Percentiles rank a stretch among this genome's conserved stretches.
These are phyloP conservation scores for Pterois miles DNA, from an alignment of 2,797 vertebrate species.

Conservation along the genomic window DNA sequence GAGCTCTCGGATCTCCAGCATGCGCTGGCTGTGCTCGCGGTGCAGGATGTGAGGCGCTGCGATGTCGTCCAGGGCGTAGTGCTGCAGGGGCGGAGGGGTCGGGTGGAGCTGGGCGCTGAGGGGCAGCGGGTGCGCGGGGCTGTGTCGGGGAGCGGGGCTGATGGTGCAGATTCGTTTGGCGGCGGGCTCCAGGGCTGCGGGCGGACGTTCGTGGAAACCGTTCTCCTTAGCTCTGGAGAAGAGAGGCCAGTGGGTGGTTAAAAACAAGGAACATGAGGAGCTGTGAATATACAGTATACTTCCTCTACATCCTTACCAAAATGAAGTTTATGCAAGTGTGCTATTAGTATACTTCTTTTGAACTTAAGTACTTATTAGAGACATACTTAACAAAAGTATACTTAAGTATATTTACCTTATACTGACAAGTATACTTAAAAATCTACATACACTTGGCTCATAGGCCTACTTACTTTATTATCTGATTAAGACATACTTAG, in stretches of 20 bases:
- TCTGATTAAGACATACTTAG: too few relatives aligned
- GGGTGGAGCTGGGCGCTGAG: conserved; percentile 92
- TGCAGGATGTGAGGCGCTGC: conserved; percentile 89
- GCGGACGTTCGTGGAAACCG: conserved; percentile 91
- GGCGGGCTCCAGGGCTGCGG: conserved; percentile 88
- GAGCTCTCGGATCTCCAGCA: conserved; percentile 92
- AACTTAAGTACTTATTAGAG: too few relatives aligned
- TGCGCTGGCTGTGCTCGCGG: conserved; percentile 90
- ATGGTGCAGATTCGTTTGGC: conserved; percentile 98
- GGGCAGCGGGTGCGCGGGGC: conserved; percentile 93
- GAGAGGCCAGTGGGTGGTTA: neutral
- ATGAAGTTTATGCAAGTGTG: too few relatives aligned
- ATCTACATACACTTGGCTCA: too few relatives aligned
- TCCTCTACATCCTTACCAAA: too few relatives aligned
- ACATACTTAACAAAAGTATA: too few relatives aligned
- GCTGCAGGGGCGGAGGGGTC: conserved; percentile 95
- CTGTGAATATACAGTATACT: too few relatives aligned
- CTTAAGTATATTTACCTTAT: too few relatives aligned
- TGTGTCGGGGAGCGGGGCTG: conserved; percentile 96
- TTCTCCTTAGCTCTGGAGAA: conserved; percentile 86
- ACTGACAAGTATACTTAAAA: too few relatives aligned
- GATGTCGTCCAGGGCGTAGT: conserved; percentile 97
- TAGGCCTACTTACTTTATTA: too few relatives aligned
- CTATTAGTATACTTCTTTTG: too few relatives aligned
- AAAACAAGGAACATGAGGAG: neutral